These are phyloP conservation scores for Helicolenus hilgendorfi DNA, from an alignment of 2,797 vertebrate species.

Conservation along the genomic window DNA sequence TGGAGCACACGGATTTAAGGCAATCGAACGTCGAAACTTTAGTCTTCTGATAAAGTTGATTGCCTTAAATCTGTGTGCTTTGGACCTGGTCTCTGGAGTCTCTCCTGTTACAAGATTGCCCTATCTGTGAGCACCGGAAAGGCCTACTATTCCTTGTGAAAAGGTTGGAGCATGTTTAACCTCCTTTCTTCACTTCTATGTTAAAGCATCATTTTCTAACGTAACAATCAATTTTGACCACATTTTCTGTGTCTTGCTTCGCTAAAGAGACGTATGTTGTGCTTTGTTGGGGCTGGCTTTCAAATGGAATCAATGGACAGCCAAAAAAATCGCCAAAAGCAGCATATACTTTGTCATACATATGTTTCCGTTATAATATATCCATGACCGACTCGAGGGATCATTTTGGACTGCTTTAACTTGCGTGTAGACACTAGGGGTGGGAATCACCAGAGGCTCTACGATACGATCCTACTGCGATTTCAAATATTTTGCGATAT, in stretches of 20 bases:
- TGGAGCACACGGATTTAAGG: too few relatives aligned
- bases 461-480: too few relatives aligned
- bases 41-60: background rate
- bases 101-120: too few relatives aligned
- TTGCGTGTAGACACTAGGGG: too few relatives aligned
- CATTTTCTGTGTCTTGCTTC: background rate
- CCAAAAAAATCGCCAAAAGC: background rate
- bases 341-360: background rate
- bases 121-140: too few relatives aligned
- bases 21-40: background rate
- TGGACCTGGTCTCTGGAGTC: too few relatives aligned
- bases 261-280: background rate
- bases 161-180: too few relatives aligned
- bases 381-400: background rate
- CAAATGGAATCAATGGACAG: background rate
- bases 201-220: background rate
- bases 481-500: too few relatives aligned
- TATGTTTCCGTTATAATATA: background rate
- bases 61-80: background rate
- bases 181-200: too few relatives aligned
- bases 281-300: background rate
- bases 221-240: background rate
- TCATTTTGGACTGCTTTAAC: background rate
- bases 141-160: too few relatives aligned
- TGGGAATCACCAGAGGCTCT: too few relatives aligned